Evolutionary conservation across 2,113 vertebrate species (phyloP), one percentile per base, ranked within the genome.

Genomic region (Scatophagus argus): DNA sequence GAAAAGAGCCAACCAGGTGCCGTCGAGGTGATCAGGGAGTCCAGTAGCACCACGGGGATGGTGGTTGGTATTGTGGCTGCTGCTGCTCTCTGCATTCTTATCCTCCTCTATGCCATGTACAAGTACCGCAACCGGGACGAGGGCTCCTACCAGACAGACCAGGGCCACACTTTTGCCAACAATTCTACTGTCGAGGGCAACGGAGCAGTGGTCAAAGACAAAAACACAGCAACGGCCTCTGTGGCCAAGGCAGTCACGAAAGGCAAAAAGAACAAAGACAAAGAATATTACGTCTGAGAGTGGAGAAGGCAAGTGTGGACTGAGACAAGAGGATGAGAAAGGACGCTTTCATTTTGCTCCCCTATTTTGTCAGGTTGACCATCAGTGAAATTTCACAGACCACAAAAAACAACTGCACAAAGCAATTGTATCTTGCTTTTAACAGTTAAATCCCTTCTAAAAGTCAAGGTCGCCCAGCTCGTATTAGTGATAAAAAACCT

Each of bases 31-130:
- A 96, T 97, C 90, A 94, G 97, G 56, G 97, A 98, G 92, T 96
- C 97, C 87, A 97, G 97, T 91, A 98, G 97, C 94, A 98, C 97
- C 92, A 98, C 97, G 1, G 97, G 97, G 67, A 98, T 98, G 97
- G 97, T 98, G 92, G 97, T 98, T 73, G 97, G 97, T 75, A 98
- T 98, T 66, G 97, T 98, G 90, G 97, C 97, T 17, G 97, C 97
- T 8, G 97, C 97, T 44, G 97, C 97, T 47, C 97, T 98, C 85
- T 98, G 97, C 93, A 98, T 98, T 90, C 96, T 98, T 84, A 98
- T 98, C 92, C 96, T 98, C n/a, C 97, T 98, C 81, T 98, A 98
- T 81, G 97, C 97, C 94, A 98, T 98, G 97, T 98, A 98, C 94
- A 98, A 98, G 94, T 98, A 98, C 88, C 97, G 97, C 89, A 98